These are phyloP conservation scores for Eupithecia centaureata DNA, from an alignment of 2,888 invertebrate genomes.

Conservation along the genomic window DNA sequence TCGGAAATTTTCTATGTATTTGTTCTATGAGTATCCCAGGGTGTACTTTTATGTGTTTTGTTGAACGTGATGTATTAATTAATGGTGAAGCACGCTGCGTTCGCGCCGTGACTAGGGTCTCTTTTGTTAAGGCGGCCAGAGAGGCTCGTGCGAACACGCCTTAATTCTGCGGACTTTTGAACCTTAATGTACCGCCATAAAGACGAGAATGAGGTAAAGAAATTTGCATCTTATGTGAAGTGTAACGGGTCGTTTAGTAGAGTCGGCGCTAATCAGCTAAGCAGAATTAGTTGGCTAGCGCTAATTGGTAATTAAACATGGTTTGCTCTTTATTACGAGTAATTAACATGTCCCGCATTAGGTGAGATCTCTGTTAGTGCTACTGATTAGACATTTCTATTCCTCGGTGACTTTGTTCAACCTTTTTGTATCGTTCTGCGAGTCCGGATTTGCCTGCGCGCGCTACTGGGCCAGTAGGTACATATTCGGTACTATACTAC, in stretches of 20 bases:
- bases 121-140: constrained; percentile 12
- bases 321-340: constrained; percentile 40
- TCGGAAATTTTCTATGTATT: constrained; percentile 49
- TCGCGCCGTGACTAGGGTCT: constrained; percentile 49
- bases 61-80: constrained; percentile 64
- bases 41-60: constrained; percentile 57
- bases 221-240: neutral
- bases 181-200: constrained; percentile 26
- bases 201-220: constrained; percentile 14
- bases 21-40: constrained; percentile 46
- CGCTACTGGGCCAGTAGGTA: constrained; percentile 2
- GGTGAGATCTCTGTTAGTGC: constrained; percentile 45
- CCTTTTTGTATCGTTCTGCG: constrained; percentile 10
- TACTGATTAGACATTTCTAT: constrained; percentile 30
- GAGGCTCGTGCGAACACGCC: constrained; percentile 17
- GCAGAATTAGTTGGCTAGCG: constrained; percentile 52
- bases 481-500: neutral
- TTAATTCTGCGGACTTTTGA: constrained; percentile 25
- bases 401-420: neutral
- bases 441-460: constrained; percentile 17
- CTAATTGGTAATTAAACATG: constrained; percentile 55
- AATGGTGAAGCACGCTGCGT: constrained; percentile 53
- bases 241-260: constrained; percentile 37
- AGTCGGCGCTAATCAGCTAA: constrained; percentile 48
- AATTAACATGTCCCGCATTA: constrained; percentile 53